Base-by-base conservation (phyloP, 2,888 invertebrate species). In the Rhyacophila evoluta region DNA sequence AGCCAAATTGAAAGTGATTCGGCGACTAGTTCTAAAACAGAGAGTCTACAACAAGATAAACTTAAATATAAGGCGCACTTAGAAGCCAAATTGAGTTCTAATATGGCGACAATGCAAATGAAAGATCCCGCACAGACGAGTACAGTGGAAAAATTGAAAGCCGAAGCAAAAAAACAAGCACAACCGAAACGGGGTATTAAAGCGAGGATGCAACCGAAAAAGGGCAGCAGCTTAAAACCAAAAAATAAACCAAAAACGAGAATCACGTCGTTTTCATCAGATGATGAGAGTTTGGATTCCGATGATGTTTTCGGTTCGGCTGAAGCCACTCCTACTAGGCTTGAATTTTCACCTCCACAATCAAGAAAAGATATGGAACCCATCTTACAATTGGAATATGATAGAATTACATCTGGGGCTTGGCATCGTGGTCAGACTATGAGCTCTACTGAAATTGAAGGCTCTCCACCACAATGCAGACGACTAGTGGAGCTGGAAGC, bases 1-100 rank as follows among this genome's bases (percentile, higher is more conserved):
- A 94, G 93, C 84, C 94, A 94, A 87, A 94, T 94, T 71, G 94
- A 94, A 87, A 94, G 93, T 83, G 94, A 94, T 86, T 94, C 94
- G 0, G 93, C 93, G 0, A 94, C 94, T 1, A 94, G 93, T 83
- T 94, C 94, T 0, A 92, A 92, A 86, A 94, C 93, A 0, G 94
- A 94, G 83, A 94, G 93, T 84, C 89, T 93, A 83, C 88, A 87
- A 72, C 81, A 88, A 76, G 89, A 90, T 80, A 91, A 92, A n/a
- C 87, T 89, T 41, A 89, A 91, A 82, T 89, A 86, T 82, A 84
- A 84, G 77, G 83, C 88, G 4, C 91, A 91, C 81, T 28, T 79
- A 84, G 91, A 88, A 84, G 91, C 86, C 83, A 92, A 90, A 85
- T 89, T 88, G 85, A 87, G 87, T 79, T 90, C 85, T 83, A 91